phyloP scores from a whole-genome alignment of 2,113 vertebrate species.

The Xyrauchen texanus region DNA sequence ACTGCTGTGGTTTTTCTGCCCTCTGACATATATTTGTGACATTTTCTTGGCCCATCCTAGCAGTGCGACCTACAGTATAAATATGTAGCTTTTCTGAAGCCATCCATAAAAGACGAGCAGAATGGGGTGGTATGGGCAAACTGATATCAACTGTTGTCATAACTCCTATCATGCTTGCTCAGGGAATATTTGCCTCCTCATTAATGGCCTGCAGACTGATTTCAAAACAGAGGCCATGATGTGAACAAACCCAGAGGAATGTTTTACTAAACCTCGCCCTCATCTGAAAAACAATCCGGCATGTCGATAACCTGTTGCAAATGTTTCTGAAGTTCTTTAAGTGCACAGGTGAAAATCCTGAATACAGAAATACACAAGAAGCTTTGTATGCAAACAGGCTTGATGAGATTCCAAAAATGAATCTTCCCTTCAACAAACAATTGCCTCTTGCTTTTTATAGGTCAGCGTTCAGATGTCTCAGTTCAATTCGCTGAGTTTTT shows the following conservation, averaged over 20 bases:
- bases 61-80: not conserved
- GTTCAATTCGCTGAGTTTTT: not conserved
- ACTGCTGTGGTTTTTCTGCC: not conserved
- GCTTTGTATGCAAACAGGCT: slow-evolving; percentile 42
- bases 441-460: slow-evolving; percentile 39
- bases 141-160: slow-evolving; percentile 26
- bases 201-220: not conserved
- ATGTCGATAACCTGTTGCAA: not conserved
- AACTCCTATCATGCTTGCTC: slow-evolving; percentile 16
- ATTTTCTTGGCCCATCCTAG: not conserved
- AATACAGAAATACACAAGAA: not conserved
- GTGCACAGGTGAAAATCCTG: not conserved
- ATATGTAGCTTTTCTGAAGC: not conserved
- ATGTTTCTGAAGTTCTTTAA: not conserved
- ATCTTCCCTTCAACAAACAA: slow-evolving; percentile 24
- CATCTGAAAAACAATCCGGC: slow-evolving; percentile 6
- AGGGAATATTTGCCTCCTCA: slow-evolving; percentile 16
- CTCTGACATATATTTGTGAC: slow-evolving; percentile 12
- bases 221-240: slow-evolving; percentile 1
- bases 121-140: slow-evolving; percentile 1
- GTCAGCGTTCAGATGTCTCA: slow-evolving; percentile 18
- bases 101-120: not conserved
- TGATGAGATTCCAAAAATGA: slow-evolving; percentile 43
- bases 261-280: not conserved
- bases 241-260: no score